Conservation (phyloP, 2,113 vertebrate species). For the Nesoenas mayeri region DNA sequence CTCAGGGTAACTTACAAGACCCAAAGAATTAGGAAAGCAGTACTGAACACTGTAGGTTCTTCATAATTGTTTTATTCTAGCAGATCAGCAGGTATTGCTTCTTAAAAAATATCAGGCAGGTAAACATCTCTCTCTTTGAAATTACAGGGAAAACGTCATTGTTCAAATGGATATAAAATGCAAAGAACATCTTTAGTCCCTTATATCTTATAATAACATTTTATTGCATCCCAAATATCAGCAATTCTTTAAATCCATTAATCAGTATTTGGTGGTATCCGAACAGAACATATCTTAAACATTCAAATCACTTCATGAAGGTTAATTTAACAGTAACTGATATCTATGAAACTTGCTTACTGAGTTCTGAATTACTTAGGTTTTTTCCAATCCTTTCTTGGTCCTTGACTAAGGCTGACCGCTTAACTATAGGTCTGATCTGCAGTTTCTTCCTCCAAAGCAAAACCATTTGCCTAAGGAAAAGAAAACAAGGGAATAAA, state of each 20-base stretch:
- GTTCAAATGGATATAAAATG: background rate
- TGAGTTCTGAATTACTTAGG: background rate
- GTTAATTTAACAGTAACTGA: background rate
- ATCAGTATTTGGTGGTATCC: background rate
- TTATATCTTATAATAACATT: background rate
- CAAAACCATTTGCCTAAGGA: background rate
- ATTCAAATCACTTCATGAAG: background rate
- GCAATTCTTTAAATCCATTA: background rate
- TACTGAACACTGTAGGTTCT: background rate
- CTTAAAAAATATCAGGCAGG: background rate
- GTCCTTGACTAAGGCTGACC: background rate
- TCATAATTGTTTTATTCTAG: background rate
- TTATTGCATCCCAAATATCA: background rate
- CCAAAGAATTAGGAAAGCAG: background rate
- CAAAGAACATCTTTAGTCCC: background rate
- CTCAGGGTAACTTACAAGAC: background rate
- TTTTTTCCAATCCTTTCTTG: background rate
- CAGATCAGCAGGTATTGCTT: background rate
- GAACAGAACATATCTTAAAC: background rate
- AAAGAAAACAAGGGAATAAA: background rate
- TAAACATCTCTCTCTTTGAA: background rate
- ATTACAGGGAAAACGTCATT: background rate
- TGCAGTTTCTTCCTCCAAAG: background rate
- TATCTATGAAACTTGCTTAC: background rate
- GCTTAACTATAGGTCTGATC: background rate